Evolutionary conservation across 2,888 invertebrate species (phyloP), one percentile per base, ranked within the genome.

Genomic region (Tolmerus cingulatus): DNA sequence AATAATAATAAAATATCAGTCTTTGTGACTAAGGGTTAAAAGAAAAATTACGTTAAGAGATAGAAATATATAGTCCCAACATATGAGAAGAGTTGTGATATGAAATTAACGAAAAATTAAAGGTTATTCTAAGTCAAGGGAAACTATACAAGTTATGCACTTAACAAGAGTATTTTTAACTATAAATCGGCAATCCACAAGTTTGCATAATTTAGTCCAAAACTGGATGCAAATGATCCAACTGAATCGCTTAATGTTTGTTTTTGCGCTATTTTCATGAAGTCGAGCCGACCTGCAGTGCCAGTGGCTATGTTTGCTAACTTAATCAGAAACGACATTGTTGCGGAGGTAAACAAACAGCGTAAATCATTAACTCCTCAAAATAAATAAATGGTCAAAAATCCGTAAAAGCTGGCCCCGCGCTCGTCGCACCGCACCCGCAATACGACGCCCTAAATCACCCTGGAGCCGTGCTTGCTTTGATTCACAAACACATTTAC

Each of bases 401-500:
- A 8, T n/a, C 57, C 19, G 16, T 82, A n/a, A n/a, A 55, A 30
- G 37, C 55, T 55, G 9, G 19, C 19, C n/a, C 19, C n/a, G 19
- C 8, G 8, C 19, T 5, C 19, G 19, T 23, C 27, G 27, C 27
- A 27, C 27, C 8, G 4, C 19, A 66, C 19, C 66, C 66, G 66
- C 66, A 51, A n/a, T 19, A 16, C 51, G 51, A 1, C 16, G n/a
- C 19, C 19, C 51, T 51, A 51, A 51, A 51, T 51, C 51, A 51
- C 8, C n/a, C 51, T n/a, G 23, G 27, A 51, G 16, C 46, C 5
- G 19, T 40, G 30, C 12, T 8, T 78, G 46, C 78, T 34, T 78
- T 79, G 23, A 79, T 19, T 57, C 66, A 82, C 82, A 23, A 37
- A 82, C 82, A 82, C 82, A 82, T 82, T 82, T 57, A 66, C 82